phyloP scores from a whole-genome alignment of 2,888 invertebrate genomes.

The Dromius quadrimaculatus region DNA sequence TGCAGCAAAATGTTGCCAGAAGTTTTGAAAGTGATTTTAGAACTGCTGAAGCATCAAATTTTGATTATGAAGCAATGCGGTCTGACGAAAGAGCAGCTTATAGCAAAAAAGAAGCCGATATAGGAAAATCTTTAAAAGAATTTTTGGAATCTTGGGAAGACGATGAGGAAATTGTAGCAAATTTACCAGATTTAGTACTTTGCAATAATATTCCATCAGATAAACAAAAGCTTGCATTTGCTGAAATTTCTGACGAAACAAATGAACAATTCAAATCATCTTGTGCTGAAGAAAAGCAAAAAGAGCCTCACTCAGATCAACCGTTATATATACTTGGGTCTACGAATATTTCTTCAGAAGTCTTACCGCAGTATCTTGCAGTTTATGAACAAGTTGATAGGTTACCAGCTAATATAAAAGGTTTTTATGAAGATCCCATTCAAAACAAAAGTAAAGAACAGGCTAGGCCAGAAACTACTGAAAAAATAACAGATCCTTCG shows the following conservation, averaged over 20 bases:
- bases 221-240: slow-evolving; percentile 17
- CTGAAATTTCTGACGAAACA: neutral
- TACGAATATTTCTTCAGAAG: slow-evolving; percentile 40
- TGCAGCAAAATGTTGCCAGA: slow-evolving; percentile 11
- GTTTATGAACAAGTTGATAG: slow-evolving; percentile 37
- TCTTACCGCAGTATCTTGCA: slow-evolving; percentile 34
- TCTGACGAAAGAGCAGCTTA: slow-evolving; percentile 13
- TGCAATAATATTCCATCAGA: slow-evolving; percentile 41
- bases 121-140: slow-evolving; percentile 43
- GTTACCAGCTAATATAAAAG: slow-evolving; percentile 44
- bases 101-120: slow-evolving; percentile 38
- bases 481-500: neutral
- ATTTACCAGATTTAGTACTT: slow-evolving; percentile 46
- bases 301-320: slow-evolving; percentile 5
- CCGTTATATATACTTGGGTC: slow-evolving; percentile 40
- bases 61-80: slow-evolving; percentile 1
- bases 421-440: slow-evolving; percentile 29
- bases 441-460: slow-evolving; percentile 5
- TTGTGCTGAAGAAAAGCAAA: slow-evolving; percentile 1
- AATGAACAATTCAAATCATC: slow-evolving; percentile 24
- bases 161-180: slow-evolving; percentile 49
- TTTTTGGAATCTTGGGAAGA: slow-evolving; percentile 49
- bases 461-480: neutral
- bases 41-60: slow-evolving; percentile 1
- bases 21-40: slow-evolving; percentile 3